These are phyloP conservation scores for Rhynchomys soricoides DNA, from an alignment of 2,113 vertebrate species.

Conservation along the genomic window DNA sequence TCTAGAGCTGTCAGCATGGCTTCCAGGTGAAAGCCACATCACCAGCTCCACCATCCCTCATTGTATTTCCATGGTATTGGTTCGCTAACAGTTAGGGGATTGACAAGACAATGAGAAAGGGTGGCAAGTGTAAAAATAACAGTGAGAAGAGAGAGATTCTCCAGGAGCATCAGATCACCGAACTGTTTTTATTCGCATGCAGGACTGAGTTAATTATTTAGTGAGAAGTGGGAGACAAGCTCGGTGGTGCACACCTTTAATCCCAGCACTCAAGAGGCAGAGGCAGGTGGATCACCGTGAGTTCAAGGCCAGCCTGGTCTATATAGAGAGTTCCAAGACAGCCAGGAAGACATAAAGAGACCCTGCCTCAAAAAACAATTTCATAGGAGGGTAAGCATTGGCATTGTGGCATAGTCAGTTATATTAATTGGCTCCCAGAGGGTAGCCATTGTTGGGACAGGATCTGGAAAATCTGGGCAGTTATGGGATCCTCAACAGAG, in stretches of 20 bases:
- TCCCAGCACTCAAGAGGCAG: neutral
- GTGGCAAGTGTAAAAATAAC: neutral
- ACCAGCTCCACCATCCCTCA: neutral
- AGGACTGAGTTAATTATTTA: neutral
- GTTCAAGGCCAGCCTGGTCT: neutral
- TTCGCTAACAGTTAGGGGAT: neutral
- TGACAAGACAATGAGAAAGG: neutral
- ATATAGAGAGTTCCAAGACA: neutral
- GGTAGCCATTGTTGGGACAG: neutral
- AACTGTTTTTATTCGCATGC: neutral
- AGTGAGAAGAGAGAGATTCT: neutral
- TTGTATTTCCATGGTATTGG: neutral
- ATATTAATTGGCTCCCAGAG: neutral
- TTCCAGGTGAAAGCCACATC: neutral
- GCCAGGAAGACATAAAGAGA: neutral
- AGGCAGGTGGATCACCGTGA: neutral
- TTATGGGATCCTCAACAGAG: neutral
- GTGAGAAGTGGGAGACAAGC: neutral
- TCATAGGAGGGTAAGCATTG: neutral
- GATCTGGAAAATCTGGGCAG: neutral
- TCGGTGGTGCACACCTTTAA: neutral
- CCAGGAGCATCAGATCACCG: too few species aligned
- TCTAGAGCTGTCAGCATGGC: accelerated
- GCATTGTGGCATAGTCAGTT: neutral
- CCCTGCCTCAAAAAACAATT: neutral